Base-by-base conservation (phyloP, 2,888 invertebrate species). In the Uropetala carovei region DNA sequence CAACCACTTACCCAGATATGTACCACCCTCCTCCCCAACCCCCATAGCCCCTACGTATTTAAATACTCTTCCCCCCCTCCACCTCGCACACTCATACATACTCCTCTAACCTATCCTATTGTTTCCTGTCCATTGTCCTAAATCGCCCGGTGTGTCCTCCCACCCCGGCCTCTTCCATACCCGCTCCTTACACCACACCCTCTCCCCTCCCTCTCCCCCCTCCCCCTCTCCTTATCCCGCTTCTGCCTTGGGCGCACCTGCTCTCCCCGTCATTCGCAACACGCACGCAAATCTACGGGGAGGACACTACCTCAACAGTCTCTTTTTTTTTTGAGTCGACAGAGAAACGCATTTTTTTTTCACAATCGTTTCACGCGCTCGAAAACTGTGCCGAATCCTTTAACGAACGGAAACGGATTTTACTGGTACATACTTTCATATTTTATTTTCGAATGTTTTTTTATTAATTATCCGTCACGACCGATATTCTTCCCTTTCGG, bases 111-210 rank as follows among this genome's bases (percentile, higher is more conserved):
- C 11, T 9, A 75, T 75, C 57, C 83, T 56, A 56, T 83, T 83
- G 83, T 83, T 83, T 83, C 83, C 83, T 83, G 83, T 56, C 83
- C 83, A 83, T 83, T 83, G 83, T 83, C 83, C 83, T 83, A 83
- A 83, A 83, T 83, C 83, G 83, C 83, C 14, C 83, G 57, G 18
- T 83, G 83, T 83, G 57, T 83, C 83, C 83, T 83, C 83, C 83
- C 18, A 82, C 83, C 57, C 83, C 56, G 18, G 43, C 43, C 22
- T 43, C 56, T 5, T 14, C 82, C 82, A 30, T 9, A 11, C 64
- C 64, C n/a, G 18, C 16, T 18, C 64, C 64, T n/a, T 16, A 18
- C 64, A 3, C 43, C 64, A 3, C 43, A 43, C 43, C n/a, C 5
- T 18, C 64, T 11, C 82, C 11, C 82, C 56, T n/a, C 83, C 43